phyloP scores from a whole-genome alignment of 2,797 vertebrate species.

The Pseudochaenichthys georgianus region DNA sequence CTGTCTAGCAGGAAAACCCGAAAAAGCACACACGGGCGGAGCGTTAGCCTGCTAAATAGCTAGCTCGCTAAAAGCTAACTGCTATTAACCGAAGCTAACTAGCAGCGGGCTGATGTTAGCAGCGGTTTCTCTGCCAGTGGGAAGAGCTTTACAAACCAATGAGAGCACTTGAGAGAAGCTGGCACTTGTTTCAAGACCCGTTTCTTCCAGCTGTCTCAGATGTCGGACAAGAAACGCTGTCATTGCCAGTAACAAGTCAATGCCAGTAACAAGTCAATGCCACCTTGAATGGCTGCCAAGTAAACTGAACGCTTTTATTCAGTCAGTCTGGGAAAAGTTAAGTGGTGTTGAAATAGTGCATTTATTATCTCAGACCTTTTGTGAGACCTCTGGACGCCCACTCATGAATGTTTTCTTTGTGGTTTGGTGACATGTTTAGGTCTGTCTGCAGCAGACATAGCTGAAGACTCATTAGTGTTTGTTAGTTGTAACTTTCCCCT shows the following conservation, averaged over 20 bases:
- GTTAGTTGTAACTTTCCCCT: background rate
- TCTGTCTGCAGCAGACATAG: conserved; percentile 26
- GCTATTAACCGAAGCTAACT: conserved; percentile 70
- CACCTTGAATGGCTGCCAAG: conserved; percentile 55
- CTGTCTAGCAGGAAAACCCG: background rate
- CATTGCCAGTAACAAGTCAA: conserved; percentile 50
- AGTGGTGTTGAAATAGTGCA: conserved; percentile 11
- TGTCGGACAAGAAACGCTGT: conserved; percentile 49
- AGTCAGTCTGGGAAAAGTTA: conserved; percentile 5
- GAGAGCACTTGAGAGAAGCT: conserved; percentile 5
- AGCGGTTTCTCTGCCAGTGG: background rate
- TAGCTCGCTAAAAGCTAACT: conserved; percentile 65
- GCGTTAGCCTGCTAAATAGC: conserved; percentile 68
- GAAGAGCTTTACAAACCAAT: background rate
- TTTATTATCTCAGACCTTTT: conserved; percentile 3
- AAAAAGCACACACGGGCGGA: conserved; percentile 39
- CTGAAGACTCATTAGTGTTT: background rate
- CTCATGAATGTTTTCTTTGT: background rate
- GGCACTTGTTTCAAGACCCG: conserved; percentile 23
- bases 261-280: conserved; percentile 55
- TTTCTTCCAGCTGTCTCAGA: conserved; percentile 46
- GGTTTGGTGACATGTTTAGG: conserved; percentile 1
- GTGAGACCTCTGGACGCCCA: background rate
- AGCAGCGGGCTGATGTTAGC: conserved; percentile 54
- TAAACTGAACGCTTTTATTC: conserved; percentile 1